Percentiles rank a stretch among this genome's conserved stretches.
These are phyloP conservation scores for Geopemphigus sp. DNA, from an alignment of 1,140 invertebrate species.

Conservation along the genomic window DNA sequence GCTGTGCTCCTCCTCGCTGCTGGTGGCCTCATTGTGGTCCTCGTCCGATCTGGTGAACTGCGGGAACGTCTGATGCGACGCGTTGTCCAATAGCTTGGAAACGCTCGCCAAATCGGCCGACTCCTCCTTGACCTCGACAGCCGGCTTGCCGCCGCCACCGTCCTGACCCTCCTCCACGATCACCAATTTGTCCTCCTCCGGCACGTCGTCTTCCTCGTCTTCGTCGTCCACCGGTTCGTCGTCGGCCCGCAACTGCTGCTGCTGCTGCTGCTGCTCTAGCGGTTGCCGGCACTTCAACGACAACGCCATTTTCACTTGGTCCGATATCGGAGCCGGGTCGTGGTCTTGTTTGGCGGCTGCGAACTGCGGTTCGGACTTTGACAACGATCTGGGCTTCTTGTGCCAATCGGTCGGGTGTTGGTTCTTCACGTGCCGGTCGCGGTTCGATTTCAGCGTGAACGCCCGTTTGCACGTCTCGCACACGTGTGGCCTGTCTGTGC, in stretches of 20 bases:
- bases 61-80: slow-evolving; percentile 70
- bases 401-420: slow-evolving; percentile 88
- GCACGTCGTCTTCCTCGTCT: slow-evolving; percentile 50
- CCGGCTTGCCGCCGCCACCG: slow-evolving; percentile 65
- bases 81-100: slow-evolving; percentile 74
- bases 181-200: slow-evolving; percentile 56
- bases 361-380: slow-evolving; percentile 32
- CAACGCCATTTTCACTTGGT: slow-evolving; percentile 76
- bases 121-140: slow-evolving; percentile 69
- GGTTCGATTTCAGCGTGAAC: slow-evolving; percentile 86
- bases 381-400: slow-evolving; percentile 61
- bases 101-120: slow-evolving; percentile 69
- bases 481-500: slow-evolving; percentile 85
- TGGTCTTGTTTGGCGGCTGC: not conserved
- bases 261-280: slow-evolving; percentile 51
- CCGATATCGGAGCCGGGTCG: slow-evolving; percentile 58
- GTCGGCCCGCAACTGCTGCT: slow-evolving; percentile 48
- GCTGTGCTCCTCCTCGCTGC: slow-evolving; percentile 59
- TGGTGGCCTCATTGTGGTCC: slow-evolving; percentile 55
- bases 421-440: slow-evolving; percentile 91
- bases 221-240: slow-evolving; percentile 48
- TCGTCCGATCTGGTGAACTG: slow-evolving; percentile 56
- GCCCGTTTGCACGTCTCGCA: slow-evolving; percentile 85
- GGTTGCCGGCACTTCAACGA: slow-evolving; percentile 71
- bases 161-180: slow-evolving; percentile 57